Base-by-base conservation (phyloP, 2,888 invertebrate genomes). In the Eilema caniola region DNA sequence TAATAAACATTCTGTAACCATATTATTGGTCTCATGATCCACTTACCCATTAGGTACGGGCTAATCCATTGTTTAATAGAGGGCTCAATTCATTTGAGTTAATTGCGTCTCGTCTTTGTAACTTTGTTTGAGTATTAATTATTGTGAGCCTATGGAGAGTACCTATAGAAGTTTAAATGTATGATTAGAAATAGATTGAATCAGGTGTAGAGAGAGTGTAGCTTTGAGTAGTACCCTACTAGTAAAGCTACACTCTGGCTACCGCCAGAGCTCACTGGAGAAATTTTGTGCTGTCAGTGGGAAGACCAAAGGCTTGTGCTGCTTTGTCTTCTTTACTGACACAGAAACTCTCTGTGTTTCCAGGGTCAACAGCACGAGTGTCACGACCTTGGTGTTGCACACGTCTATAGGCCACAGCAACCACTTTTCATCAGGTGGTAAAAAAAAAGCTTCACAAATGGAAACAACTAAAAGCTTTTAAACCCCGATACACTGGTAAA, bases 61-160 rank as follows among this genome's bases (percentile, higher is more conserved):
- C 81, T 76, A 81, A 70, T 23, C 20, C n/a, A 25, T 25, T 67
- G n/a, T 75, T 69, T 78, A 75, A 77, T 74, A 74, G 71, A 68
- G 72, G 79, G 71, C 74, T 80, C 67, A 74, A 78, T 80, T 75
- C 68, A 79, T 79, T 75, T 70, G 47, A 77, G 64, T 70, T 82
- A 79, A 80, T 77, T 78, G 69, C 61, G 53, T 75, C 69, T 78
- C 62, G 69, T 73, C 72, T 73, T 75, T 67, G 66, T 59, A 56
- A 59, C 37, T 69, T 60, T 63, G 71, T 70, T 73, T 67, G 62
- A 64, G 47, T 73, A 72, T 74, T 62, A 59, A 76, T 74, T 69
- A 71, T 23, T 71, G 37, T 7, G 25, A 7, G 59, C 12, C n/a
- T 62, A 24, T 37, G 24, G 16, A 23, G 20, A 53, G 56, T n/a